A percentile compares a stretch with the other conserved stretches of the same genome.
phyloP scores from a whole-genome alignment of 2,797 vertebrate genomes.

The Trachurus trachurus region DNA sequence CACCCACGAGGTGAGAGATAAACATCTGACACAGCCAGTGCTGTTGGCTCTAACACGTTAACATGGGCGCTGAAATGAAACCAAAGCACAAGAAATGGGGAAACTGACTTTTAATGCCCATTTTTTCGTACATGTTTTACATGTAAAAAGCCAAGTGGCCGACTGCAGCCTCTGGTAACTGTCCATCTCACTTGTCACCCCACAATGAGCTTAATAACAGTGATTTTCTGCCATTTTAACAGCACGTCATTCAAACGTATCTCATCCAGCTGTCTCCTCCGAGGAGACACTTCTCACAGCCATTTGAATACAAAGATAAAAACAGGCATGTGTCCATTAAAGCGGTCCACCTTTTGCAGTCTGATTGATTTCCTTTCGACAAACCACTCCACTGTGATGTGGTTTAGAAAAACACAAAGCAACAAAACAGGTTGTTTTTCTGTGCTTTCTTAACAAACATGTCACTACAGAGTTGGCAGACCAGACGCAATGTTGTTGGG shows the following conservation, averaged over 20 bases:
- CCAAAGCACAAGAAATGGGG: too few relatives aligned
- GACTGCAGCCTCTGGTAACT: not conserved
- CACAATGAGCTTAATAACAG: constrained; percentile 1
- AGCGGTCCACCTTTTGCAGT: not conserved
- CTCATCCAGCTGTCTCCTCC: not conserved
- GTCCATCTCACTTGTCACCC: not conserved
- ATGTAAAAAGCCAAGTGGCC: not conserved
- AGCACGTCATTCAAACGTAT: not conserved
- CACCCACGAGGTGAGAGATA: too few relatives aligned
- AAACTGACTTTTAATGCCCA: too few relatives aligned
- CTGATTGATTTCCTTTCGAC: not conserved
- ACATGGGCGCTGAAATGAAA: too few relatives aligned
- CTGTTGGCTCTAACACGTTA: too few relatives aligned
- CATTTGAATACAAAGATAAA: not conserved
- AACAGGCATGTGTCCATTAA: not conserved
- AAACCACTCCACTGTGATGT: not conserved
- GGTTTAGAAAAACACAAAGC: not conserved
- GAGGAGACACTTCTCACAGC: not conserved
- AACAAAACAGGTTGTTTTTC: not conserved
- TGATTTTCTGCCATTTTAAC: constrained; percentile 28
- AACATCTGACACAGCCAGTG: too few relatives aligned
- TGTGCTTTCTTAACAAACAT: not conserved
- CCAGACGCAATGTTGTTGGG: not conserved
- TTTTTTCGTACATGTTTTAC: not conserved
- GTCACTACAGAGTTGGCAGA: not conserved